Evolutionary conservation across 2,888 invertebrate genomes (phyloP), one percentile per base, ranked within the genome.

Genomic region (Abrostola triplasia): DNA sequence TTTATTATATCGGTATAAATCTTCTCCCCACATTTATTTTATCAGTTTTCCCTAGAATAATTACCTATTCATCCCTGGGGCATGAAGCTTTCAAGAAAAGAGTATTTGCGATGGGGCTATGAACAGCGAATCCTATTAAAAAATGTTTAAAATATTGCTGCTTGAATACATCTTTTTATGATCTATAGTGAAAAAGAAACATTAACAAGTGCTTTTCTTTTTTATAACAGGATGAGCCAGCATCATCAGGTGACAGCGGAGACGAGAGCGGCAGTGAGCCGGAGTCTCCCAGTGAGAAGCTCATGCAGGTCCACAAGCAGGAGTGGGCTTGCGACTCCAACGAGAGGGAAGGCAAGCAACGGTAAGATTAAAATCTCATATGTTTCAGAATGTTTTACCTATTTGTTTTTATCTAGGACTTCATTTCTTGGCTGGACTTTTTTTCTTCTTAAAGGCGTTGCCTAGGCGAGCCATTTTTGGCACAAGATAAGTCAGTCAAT

Each of bases 211-310:
- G 12, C 48, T 10, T 53, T 55, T 70, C 61, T 55, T 58, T 83
- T 74, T n/a, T n/a, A n/a, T n/a, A n/a, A 75, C 85, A 95, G 95
- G 93, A 94, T 42, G 95, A 95, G 67, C 94, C 95, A 56, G 90
- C 93, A 7, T 92, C 95, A 0, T 95, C 92, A n/a, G 95, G 93
- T 0, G 95, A 95, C 67, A 95, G 95, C 49, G 94, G 95, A 0
- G 95, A 95, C 61, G 95, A 95, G 79, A 95, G 94, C 49, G 95
- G 94, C 76, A 95, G 95, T 60, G 95, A 95, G 49, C 93, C 93
- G 0, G 95, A 95, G 81, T 95, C 95, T 0, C 94, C 94, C 0
- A 88, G 89, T 52, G 94, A 93, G 79, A 94, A 94, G 70, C 83
- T 90, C 24, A 73, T 86, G 63, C 90, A 88, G 36, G 84, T 84